Percentiles rank a stretch among this genome's conserved stretches.
These are phyloP conservation scores for Hirtodrosophila duncani DNA, from an alignment of 2,888 invertebrate species.

Conservation along the genomic window DNA sequence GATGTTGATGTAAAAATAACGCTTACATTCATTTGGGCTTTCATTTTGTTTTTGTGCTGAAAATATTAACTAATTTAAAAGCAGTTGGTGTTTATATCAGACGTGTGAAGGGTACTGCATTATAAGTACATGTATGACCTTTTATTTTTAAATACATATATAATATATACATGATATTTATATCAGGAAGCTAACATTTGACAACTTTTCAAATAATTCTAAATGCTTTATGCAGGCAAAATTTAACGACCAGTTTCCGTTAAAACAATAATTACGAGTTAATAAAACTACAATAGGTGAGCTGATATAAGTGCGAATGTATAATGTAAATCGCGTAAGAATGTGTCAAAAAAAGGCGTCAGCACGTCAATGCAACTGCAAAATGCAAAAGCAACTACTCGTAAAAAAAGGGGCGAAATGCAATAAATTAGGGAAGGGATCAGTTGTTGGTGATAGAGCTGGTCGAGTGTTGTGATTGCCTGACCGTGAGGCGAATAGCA, in stretches of 20 bases:
- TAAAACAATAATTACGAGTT: slow-evolving; percentile 13
- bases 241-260: slow-evolving; percentile 33
- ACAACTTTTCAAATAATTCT: slow-evolving; percentile 4
- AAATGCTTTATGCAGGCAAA: slow-evolving; percentile 7
- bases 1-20: slow-evolving; percentile 47
- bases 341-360: slow-evolving; percentile 14
- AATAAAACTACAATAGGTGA: slow-evolving; percentile 15
- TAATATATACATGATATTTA: slow-evolving; percentile 15
- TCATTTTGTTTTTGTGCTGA: background rate
- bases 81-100: background rate
- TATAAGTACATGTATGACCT: no score
- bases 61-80: background rate
- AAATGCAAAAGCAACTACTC: no score
- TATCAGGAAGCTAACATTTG: slow-evolving; percentile 5
- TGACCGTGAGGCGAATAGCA: no score
- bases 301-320: slow-evolving; percentile 25
- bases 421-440: no score
- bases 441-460: no score
- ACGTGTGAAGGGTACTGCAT: no score
- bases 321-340: slow-evolving; percentile 11
- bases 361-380: slow-evolving; percentile 10
- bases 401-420: no score
- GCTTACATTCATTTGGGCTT: slow-evolving; percentile 11
- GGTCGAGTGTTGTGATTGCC: no score
- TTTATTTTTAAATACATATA: no score